These are phyloP conservation scores for Aspidiotus rigidus DNA, from an alignment of 2,888 invertebrate genomes.

Conservation along the genomic window DNA sequence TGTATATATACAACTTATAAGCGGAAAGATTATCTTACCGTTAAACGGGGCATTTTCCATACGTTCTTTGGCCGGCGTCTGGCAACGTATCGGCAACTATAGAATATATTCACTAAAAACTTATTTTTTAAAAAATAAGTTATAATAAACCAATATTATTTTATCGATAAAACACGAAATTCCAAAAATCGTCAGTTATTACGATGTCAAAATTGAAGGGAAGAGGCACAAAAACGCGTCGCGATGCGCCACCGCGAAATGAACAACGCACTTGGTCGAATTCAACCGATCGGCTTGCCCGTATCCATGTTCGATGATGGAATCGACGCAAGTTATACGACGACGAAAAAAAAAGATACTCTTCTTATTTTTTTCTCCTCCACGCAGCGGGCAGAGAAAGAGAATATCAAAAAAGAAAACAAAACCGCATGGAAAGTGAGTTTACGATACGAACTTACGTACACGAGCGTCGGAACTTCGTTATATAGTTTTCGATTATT, in stretches of 20 bases:
- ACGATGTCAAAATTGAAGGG: too few species aligned
- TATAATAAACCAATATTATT: too few species aligned
- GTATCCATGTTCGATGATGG: background rate
- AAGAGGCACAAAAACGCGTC: background rate
- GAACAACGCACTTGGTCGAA: background rate
- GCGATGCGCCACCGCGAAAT: background rate
- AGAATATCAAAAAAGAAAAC: background rate
- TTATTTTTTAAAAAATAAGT: too few species aligned
- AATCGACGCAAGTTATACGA: too few species aligned
- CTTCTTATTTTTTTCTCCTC: background rate
- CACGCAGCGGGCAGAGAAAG: background rate
- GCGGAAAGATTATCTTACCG: constrained; percentile 8
- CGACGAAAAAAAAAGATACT: background rate
- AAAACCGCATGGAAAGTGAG: constrained; percentile 14
- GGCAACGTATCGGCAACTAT: too few species aligned
- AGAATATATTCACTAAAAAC: too few species aligned
- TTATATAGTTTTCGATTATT: constrained; percentile 20
- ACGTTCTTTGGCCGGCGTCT: background rate
- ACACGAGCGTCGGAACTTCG: background rate
- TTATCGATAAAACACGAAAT: background rate
- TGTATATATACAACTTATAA: background rate
- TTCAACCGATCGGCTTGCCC: background rate
- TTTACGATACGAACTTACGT: constrained; percentile 7
- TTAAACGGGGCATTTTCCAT: constrained; percentile 13
- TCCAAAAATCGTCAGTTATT: background rate